phyloP scores from a whole-genome alignment of 2,888 invertebrate species.

The Deilephila elpenor region DNA sequence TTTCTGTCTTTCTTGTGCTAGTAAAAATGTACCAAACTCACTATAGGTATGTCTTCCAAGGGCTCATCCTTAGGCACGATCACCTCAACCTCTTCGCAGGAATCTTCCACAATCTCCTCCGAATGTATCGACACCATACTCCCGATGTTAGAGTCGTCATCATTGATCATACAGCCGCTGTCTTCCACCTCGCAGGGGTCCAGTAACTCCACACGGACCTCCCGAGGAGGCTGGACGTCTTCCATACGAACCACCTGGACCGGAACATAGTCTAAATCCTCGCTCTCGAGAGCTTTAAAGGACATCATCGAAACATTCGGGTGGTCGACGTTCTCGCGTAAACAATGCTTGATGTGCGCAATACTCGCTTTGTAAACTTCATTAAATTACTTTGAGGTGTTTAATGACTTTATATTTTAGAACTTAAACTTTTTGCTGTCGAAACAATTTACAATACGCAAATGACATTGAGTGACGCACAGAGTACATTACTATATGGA shows the following conservation, averaged over 20 bases:
- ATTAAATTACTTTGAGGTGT: not conserved
- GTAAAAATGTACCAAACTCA: slow-evolving; percentile 39
- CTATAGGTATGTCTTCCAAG: slow-evolving; percentile 42
- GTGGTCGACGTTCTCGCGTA: not conserved
- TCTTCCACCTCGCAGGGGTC: slow-evolving; percentile 49
- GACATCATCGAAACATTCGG: slow-evolving; percentile 61
- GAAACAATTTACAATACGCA: slow-evolving; percentile 1
- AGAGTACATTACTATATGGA: no score
- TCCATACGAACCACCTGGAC: slow-evolving; percentile 73
- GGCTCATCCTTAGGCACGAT: slow-evolving; percentile 55
- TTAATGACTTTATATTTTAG: not conserved
- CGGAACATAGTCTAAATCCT: slow-evolving; percentile 71
- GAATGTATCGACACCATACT: slow-evolving; percentile 71
- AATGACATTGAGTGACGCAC: slow-evolving; percentile 22
- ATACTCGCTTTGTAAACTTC: slow-evolving; percentile 10
- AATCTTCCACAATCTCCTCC: slow-evolving; percentile 57
- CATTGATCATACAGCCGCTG: slow-evolving; percentile 58
- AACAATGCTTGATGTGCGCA: not conserved
- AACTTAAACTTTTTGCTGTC: not conserved
- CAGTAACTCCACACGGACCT: slow-evolving; percentile 49
- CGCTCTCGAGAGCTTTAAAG: slow-evolving; percentile 62
- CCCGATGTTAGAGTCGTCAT: slow-evolving; percentile 69
- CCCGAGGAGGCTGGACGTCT: slow-evolving; percentile 70
- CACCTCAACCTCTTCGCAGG: slow-evolving; percentile 51
- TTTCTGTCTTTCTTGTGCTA: no score